A percentile compares a stretch with the other conserved stretches of the same genome.
These are phyloP conservation scores for Crotalus viridis DNA, from an alignment of 2,113 vertebrate genomes.

Conservation along the genomic window DNA sequence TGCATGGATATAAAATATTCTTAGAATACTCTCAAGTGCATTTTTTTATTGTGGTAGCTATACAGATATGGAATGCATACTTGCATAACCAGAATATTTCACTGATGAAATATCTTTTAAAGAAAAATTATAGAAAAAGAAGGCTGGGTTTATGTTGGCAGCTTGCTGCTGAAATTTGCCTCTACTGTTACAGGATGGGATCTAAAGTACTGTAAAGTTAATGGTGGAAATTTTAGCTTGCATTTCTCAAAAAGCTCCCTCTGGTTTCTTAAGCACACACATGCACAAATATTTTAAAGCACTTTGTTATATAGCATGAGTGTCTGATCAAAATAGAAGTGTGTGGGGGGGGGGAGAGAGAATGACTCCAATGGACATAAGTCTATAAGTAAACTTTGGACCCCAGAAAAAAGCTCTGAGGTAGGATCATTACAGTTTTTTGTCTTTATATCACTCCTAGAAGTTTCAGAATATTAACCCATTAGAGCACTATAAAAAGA, in stretches of 20 bases:
- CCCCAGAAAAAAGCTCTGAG: background rate
- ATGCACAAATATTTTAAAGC: background rate
- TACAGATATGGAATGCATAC: background rate
- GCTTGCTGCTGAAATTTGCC: background rate
- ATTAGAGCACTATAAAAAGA: background rate
- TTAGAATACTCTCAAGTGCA: background rate
- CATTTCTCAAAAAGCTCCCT: background rate
- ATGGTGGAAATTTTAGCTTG: background rate
- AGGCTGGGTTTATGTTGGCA: background rate
- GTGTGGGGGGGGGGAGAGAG: background rate
- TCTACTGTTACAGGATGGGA: no score
- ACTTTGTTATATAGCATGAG: background rate
- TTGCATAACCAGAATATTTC: background rate
- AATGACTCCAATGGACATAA: background rate
- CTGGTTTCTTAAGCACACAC: no score
- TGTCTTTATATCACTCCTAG: background rate
- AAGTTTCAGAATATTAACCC: background rate
- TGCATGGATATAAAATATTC: background rate
- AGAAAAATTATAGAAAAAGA: background rate
- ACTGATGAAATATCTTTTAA: conserved; percentile 12
- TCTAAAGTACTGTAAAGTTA: background rate
- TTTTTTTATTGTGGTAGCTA: background rate
- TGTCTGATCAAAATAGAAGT: background rate
- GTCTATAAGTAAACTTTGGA: background rate
- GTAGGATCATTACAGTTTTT: background rate